These are phyloP conservation scores for Paramuricea clavata DNA, from an alignment of 92 coral and sea anemone species.

Conservation along the genomic window DNA sequence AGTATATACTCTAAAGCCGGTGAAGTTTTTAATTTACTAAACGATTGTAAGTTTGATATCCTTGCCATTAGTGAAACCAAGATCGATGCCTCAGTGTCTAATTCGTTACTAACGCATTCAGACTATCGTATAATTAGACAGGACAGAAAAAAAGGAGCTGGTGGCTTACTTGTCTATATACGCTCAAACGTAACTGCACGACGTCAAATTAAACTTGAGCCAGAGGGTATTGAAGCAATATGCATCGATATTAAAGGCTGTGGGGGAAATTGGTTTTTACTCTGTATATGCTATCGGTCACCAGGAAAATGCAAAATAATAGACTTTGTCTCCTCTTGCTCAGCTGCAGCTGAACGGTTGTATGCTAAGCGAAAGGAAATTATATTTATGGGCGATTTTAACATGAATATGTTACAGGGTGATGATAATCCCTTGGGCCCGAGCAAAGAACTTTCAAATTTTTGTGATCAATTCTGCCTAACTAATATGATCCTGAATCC, in stretches of 20 bases:
- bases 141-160: constrained; percentile 51
- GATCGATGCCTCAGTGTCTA: background rate
- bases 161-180: constrained; percentile 33
- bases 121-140: constrained; percentile 31
- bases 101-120: constrained; percentile 29
- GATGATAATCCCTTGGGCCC: constrained; percentile 69
- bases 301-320: constrained; percentile 66
- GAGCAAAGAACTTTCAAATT: constrained; percentile 61
- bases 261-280: constrained; percentile 65
- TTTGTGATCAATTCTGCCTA: constrained; percentile 72
- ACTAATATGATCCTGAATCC: constrained; percentile 71
- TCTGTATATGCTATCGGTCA: constrained; percentile 74
- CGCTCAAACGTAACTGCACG: constrained; percentile 40
- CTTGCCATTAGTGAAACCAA: constrained; percentile 10
- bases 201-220: constrained; percentile 60
- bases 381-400: constrained; percentile 71
- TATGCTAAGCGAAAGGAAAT: constrained; percentile 68
- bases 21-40: constrained; percentile 10
- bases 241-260: constrained; percentile 58
- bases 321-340: constrained; percentile 65
- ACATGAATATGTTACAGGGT: constrained; percentile 59
- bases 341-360: constrained; percentile 65
- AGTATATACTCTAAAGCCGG: constrained; percentile 5
- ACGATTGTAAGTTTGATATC: background rate
- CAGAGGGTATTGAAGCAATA: constrained; percentile 49